Base-by-base conservation (phyloP, 2,888 invertebrate genomes). In the Pogonocherus hispidulus region DNA sequence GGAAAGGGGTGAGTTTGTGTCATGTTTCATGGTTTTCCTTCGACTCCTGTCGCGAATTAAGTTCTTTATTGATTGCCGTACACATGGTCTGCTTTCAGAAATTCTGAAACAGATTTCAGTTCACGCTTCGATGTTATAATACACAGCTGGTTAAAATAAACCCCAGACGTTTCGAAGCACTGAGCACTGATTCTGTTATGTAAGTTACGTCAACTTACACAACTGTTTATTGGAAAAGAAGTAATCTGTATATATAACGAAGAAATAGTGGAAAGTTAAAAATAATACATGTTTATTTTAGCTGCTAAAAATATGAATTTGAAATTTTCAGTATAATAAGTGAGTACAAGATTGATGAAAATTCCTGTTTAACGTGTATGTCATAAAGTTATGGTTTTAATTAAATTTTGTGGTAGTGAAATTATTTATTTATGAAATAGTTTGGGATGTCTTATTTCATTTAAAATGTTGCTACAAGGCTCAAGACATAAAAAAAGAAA, bases 51-150 rank as follows among this genome's bases (percentile, higher is more conserved):
- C 37, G 19, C 9, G 49, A 49, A 35, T 49, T 41, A 47, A 47
- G 47, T 27, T 32, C 27, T 11, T 51, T 59, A 66, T 66, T 52
- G 65, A 66, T 66, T 66, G 56, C 19, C 52, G 65, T 57, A 52
- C 63, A 63, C 63, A 59, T 52, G 59, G 41, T 52, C 27, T 52
- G 59, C 44, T 56, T 51, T 52, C 52, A 44, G 59, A 51, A 18
- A 52, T 41, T 44, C 51, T 59, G 64, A 49, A 35, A 49, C 57
- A 41, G 64, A 57, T 57, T 57, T 46, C 55, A 55, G 55, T 37
- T 56, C 23, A 55, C 55, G 55, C 32, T 64, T 55, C 4, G 35
- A 27, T 46, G 47, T 9, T 47, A 19, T 51, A 55, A 51, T 51
- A 14, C 22, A 22, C 57, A 57, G 57, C 57, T 57, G 57, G 44